Evolutionary conservation across 2,113 vertebrate genomes (phyloP).

Genomic region (Protomyctophum bolini): DNA sequence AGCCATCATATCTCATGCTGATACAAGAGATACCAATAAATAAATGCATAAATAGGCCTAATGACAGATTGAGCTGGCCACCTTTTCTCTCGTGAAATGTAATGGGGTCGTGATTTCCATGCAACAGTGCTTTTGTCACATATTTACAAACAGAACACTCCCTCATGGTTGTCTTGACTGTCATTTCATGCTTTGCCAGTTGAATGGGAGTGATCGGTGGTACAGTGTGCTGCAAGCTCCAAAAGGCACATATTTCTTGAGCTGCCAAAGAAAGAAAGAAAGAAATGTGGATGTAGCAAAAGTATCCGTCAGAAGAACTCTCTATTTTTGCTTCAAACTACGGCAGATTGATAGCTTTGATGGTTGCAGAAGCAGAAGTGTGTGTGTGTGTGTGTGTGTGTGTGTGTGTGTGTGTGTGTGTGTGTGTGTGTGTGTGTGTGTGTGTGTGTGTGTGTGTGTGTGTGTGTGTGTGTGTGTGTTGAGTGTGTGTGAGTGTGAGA

Average conservation of each 20-base stretch:
- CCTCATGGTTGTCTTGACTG: constrained; percentile 33
- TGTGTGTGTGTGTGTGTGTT: no score
- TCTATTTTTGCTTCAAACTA: constrained; percentile 53
- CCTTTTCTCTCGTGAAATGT: constrained; percentile 30
- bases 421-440: no score
- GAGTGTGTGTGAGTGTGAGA: no score
- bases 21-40: background rate
- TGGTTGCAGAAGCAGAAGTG: constrained; percentile 15
- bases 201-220: constrained; percentile 38
- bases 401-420: no score
- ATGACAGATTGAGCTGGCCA: constrained; percentile 13
- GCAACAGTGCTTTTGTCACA: background rate
- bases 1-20: background rate
- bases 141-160: constrained; percentile 45
- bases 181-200: constrained; percentile 56
- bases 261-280: constrained; percentile 59
- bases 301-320: constrained; percentile 65
- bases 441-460: no score
- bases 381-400: no score
- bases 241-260: constrained; percentile 41
- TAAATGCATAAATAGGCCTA: constrained; percentile 2
- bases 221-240: constrained; percentile 50
- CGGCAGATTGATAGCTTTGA: constrained; percentile 70
- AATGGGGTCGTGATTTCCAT: constrained; percentile 8
- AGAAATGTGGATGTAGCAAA: constrained; percentile 62